phyloP scores from a whole-genome alignment of 1,140 invertebrate species.

The Polypedilum vanderplanki region DNA sequence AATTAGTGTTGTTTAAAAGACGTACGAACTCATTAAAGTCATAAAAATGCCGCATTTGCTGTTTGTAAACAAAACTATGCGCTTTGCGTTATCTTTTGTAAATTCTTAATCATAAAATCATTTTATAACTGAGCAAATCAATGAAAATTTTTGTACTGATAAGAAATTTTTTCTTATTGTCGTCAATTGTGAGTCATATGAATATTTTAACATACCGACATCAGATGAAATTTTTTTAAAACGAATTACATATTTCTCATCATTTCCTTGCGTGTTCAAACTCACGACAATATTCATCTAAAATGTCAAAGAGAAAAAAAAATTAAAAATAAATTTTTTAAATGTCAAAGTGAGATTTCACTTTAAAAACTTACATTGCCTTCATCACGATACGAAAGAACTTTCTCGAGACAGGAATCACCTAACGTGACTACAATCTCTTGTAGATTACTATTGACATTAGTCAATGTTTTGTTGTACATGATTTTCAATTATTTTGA shows the following conservation, averaged over 20 bases:
- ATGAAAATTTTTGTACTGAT: too few relatives aligned
- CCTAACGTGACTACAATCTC: not conserved
- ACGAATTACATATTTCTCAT: not conserved
- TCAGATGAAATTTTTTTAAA: constrained; percentile 14
- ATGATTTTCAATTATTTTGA: not conserved
- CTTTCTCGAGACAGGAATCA: not conserved
- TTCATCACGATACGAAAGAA: constrained; percentile 7
- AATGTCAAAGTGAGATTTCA: not conserved
- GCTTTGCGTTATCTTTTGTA: too few relatives aligned
- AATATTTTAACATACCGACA: not conserved
- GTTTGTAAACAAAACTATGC: too few relatives aligned
- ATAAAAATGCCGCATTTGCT: too few relatives aligned
- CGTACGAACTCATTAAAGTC: too few relatives aligned
- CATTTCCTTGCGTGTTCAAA: not conserved
- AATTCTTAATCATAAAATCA: too few relatives aligned
- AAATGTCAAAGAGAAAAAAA: not conserved
- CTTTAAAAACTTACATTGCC: constrained; percentile 27
- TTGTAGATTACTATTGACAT: not conserved
- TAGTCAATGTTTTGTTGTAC: not conserved
- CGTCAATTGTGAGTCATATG: too few relatives aligned
- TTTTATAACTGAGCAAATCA: too few relatives aligned
- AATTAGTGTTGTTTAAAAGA: too few relatives aligned
- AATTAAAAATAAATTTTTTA: not conserved
- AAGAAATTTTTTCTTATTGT: too few relatives aligned
- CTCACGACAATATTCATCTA: constrained; percentile 20